A percentile compares a stretch with the other conserved stretches of the same genome.
Evolutionary conservation across 2,797 vertebrate species (phyloP).

Genomic region (Sebastes alutus): DNA sequence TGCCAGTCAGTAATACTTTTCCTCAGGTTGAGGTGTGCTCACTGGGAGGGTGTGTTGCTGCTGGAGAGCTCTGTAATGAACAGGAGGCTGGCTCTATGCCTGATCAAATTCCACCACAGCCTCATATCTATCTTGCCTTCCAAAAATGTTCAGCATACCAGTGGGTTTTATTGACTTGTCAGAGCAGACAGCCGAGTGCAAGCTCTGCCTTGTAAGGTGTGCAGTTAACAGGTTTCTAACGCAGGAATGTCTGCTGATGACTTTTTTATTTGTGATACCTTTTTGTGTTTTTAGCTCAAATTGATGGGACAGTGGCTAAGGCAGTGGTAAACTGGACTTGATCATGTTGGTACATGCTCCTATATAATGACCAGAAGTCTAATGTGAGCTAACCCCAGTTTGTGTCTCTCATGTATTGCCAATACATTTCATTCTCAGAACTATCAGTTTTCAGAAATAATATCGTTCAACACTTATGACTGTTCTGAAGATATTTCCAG

Average conservation of each 20-base stretch:
- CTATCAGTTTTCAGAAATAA: not conserved
- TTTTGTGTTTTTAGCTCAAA: constrained; percentile 16
- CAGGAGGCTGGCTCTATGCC: constrained; percentile 75
- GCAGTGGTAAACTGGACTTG: not conserved
- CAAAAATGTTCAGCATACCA: constrained; percentile 86
- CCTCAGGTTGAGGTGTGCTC: constrained; percentile 68
- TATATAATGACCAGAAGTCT: not conserved
- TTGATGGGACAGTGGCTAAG: not conserved
- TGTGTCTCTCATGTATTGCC: not conserved
- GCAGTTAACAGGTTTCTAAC: constrained; percentile 56
- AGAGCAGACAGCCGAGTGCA: constrained; percentile 80
- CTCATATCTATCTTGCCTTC: constrained; percentile 80
- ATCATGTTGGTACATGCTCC: not conserved
- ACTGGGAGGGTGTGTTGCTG: constrained; percentile 63
- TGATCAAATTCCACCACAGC: constrained; percentile 82
- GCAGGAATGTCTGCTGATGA: constrained; percentile 58
- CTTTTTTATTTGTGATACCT: constrained; percentile 21
- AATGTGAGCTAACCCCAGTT: not conserved
- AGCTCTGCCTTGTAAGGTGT: constrained; percentile 83
- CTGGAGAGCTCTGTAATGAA: constrained; percentile 71
- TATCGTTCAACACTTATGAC: not conserved
- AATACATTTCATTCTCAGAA: not conserved
- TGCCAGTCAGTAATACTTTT: constrained; percentile 72
- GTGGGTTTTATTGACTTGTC: constrained; percentile 86
- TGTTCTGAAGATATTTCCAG: not conserved